Evolutionary conservation across 2,888 invertebrate genomes (phyloP), one percentile per base, ranked within the genome.

Genomic region (Ormyrus pomaceus): DNA sequence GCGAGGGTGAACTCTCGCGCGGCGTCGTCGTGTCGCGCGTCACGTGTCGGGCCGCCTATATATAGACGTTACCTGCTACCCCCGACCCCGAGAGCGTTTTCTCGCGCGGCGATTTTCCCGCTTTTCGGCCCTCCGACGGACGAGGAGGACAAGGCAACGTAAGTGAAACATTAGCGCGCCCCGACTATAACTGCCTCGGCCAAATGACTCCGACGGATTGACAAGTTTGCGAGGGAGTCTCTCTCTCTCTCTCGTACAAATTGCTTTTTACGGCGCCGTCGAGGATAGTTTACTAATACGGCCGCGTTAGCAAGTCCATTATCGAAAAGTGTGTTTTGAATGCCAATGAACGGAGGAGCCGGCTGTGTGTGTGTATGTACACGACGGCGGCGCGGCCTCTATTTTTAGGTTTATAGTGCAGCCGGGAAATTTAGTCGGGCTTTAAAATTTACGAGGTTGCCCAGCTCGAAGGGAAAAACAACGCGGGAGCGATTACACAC

Each of bases 271-370:
- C 70, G 13, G 1, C 1, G n/a, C 59, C 68, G 0, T 5, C 19
- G 59, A 69, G 61, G 46, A 69, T 69, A 64, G 45, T 64, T 50
- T 56, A 70, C 65, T 71, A 71, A 66, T 65, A n/a, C 45, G 51
- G 19, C 53, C 65, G 51, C 51, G n/a, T 65, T 59, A 50, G 71
- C 65, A 7, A 71, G 58, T 77, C 71, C 58, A 71, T 77, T 77
- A 65, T 71, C 59, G 71, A 50, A 65, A 71, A 77, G 58, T 65
- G 51, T 58, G 71, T 58, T 77, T 65, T 77, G 64, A 65, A 77
- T 77, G 51, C 10, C 65, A 77, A 77, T 65, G 71, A 58, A 70
- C 62, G 45, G 9, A 45, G 9, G 34, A 6, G 56, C 34, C 45
- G 5, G 19, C 51, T 46, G 19, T 9, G 46, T 19, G 34, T 59